phyloP scores from a whole-genome alignment of 2,797 vertebrate species.

The Lepus townsendii region DNA sequence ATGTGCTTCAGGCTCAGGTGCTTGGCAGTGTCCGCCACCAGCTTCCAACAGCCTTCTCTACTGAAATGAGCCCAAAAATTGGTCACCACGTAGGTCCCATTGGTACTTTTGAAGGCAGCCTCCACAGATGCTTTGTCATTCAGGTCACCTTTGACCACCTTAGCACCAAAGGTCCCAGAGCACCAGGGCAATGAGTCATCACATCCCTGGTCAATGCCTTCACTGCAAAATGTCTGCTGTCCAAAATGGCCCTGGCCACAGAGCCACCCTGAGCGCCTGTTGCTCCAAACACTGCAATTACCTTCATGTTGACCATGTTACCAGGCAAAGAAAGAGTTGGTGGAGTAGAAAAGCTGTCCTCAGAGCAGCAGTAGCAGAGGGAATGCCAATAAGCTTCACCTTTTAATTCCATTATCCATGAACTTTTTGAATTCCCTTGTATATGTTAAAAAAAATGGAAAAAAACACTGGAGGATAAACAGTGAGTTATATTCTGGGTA shows the following conservation, averaged over 20 bases:
- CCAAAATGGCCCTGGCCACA: conserved; percentile 82
- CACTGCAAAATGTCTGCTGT: conserved; percentile 77
- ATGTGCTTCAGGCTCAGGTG: conserved; percentile 70
- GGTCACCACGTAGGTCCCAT: conserved; percentile 84
- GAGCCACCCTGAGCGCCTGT: conserved; percentile 82
- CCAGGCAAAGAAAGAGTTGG: background rate
- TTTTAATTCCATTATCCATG: too few species aligned
- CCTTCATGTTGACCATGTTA: conserved; percentile 50
- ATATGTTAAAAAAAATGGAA: too few species aligned
- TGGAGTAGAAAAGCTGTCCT: background rate
- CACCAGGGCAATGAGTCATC: background rate
- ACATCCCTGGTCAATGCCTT: conserved; percentile 74
- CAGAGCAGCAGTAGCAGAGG: background rate
- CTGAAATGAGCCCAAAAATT: conserved; percentile 82
- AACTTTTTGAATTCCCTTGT: too few species aligned
- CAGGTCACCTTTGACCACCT: conserved; percentile 80
- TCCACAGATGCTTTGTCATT: conserved; percentile 75
- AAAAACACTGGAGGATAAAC: too few species aligned
- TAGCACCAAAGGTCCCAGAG: conserved; percentile 77
- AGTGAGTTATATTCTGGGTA: too few species aligned
- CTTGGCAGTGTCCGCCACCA: conserved; percentile 74
- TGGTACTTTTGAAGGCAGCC: conserved; percentile 62
- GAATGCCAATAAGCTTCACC: background rate
- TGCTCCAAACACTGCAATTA: conserved; percentile 65
- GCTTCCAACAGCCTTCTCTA: conserved; percentile 79